Percentiles rank a stretch among this genome's conserved stretches.
Evolutionary conservation across 1,140 invertebrate genomes (phyloP).

Genomic region (Pectinophora gossypiella): DNA sequence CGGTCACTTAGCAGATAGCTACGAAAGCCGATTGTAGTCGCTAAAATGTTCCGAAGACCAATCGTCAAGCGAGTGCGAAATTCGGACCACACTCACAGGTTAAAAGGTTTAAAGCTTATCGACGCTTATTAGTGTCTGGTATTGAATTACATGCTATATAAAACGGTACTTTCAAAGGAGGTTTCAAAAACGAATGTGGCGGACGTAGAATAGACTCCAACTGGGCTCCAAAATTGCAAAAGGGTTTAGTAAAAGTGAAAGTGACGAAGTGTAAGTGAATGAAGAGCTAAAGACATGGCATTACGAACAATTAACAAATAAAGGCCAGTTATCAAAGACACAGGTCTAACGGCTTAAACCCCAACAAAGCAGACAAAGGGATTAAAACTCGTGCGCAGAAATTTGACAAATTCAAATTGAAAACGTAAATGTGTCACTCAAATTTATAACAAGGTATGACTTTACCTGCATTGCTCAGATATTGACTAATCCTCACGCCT

Average conservation of each 20-base stretch:
- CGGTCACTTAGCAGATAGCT: slow-evolving; percentile 46
- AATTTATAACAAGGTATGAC: slow-evolving; percentile 50
- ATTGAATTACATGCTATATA: background rate
- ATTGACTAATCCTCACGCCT: slow-evolving; percentile 36
- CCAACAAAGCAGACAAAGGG: slow-evolving; percentile 43
- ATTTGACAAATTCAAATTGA: slow-evolving; percentile 35
- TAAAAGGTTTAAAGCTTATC: background rate
- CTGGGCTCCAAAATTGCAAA: background rate
- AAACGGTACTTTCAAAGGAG: background rate
- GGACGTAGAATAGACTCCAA: no score
- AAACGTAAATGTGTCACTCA: slow-evolving; percentile 45
- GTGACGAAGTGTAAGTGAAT: slow-evolving; percentile 6
- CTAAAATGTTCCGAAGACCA: slow-evolving; percentile 34
- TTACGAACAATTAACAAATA: slow-evolving; percentile 27
- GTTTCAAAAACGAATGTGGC: no score
- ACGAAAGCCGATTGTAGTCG: slow-evolving; percentile 33
- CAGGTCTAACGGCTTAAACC: slow-evolving; percentile 25
- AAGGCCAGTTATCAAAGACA: slow-evolving; percentile 21
- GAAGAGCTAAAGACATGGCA: slow-evolving; percentile 12
- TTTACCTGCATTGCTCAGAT: slow-evolving; percentile 29
- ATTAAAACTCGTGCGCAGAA: slow-evolving; percentile 30
- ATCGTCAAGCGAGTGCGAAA: slow-evolving; percentile 40
- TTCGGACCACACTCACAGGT: slow-evolving; percentile 35
- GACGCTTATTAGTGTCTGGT: background rate
- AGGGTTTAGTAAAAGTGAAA: slow-evolving; percentile 14